Base-by-base conservation (phyloP, 2,888 invertebrate genomes). In the Melieria omissa region DNA sequence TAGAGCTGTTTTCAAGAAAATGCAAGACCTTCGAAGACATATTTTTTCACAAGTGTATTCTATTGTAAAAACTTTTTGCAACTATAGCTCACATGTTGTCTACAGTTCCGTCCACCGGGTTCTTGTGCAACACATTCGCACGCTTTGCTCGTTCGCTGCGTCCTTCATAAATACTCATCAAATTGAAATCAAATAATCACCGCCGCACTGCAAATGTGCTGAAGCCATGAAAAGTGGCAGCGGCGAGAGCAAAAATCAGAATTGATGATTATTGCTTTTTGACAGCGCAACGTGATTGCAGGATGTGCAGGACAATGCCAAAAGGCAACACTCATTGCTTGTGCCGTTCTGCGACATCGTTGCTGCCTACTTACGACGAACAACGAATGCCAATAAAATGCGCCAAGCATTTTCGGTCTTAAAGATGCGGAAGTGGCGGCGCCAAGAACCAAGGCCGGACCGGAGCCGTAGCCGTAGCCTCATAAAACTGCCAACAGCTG, bases 201-300 rank as follows among this genome's bases (percentile, higher is more conserved):
- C 61, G 8, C 52, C 16, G 47, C 67, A 55, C 57, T n/a, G 47
- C 44, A 65, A 72, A 63, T 65, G 68, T 62, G 12, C 66, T 70
- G 41, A 74, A 29, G 65, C 70, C 62, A n/a, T 72, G 49, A 12
- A 29, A 16, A n/a, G 41, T 42, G 61, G 14, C 8, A 4, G 10
- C 58, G 67, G 65, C 44, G 61, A 63, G n/a, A 76, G 77, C 74
- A 78, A 80, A 83, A 85, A 85, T 85, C 85, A 86, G 82, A 85
- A 85, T 85, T 85, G 86, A 85, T 85, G 85, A 85, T 85, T 85
- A 85, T 85, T 86, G 85, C 85, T 81, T 84, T 85, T 84, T 84
- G 85, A 84, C 85, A 84, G 84, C 79, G 79, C 79, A 80, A 81
- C 81, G 76, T 60, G 14, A 49, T 29, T 29, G 29, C 42, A 41